A percentile compares a stretch with the other conserved stretches of the same genome.
Evolutionary conservation across 2,888 invertebrate species (phyloP).

Genomic region (Rhyacophila evoluta): DNA sequence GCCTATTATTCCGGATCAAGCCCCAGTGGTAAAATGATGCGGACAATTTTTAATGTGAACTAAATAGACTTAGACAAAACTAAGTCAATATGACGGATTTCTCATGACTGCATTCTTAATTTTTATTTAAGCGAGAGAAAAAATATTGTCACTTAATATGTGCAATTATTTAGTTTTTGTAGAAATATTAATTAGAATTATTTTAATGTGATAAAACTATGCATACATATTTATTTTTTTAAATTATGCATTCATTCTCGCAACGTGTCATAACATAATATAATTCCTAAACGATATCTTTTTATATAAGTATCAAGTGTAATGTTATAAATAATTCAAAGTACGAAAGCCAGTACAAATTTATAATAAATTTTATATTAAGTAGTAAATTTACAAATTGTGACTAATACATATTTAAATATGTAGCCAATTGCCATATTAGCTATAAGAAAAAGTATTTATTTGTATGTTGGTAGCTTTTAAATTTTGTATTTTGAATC

Average conservation of each 20-base stretch:
- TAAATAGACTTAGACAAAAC: neutral
- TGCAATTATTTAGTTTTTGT: neutral
- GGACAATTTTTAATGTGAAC: neutral
- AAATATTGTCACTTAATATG: neutral
- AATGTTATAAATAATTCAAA: neutral
- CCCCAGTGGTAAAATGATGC: neutral
- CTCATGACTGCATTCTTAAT: constrained; percentile 15
- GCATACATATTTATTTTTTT: neutral
- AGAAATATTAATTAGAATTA: neutral
- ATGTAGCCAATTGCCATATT: neutral
- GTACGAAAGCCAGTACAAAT: neutral
- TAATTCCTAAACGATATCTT: too few species aligned
- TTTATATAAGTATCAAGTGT: neutral
- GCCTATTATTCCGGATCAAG: constrained; percentile 7
- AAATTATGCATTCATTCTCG: neutral
- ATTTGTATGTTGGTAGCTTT: neutral
- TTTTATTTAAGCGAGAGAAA: neutral
- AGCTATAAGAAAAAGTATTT: neutral
- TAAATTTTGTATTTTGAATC: too few species aligned
- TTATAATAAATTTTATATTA: neutral
- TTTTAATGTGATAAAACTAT: neutral
- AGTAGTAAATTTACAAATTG: neutral
- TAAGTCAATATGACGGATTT: neutral
- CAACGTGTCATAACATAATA: neutral
- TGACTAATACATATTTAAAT: neutral